phyloP scores from a whole-genome alignment of 2,888 invertebrate species.

The Vesta saturnalis region DNA sequence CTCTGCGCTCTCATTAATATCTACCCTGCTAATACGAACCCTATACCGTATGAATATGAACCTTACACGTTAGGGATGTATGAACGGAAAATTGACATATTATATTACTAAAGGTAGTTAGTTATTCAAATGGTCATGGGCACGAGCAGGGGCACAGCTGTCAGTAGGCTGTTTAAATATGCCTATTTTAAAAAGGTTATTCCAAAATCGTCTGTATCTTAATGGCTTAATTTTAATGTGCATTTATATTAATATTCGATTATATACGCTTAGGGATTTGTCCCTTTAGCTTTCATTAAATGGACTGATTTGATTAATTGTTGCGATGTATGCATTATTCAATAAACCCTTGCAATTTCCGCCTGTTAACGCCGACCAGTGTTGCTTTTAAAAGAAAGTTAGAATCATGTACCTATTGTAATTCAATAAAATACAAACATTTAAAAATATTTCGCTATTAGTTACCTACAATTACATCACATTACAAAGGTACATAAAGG shows the following conservation, averaged over 20 bases:
- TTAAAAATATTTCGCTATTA: too few species aligned
- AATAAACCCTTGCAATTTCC: not conserved
- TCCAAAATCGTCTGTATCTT: constrained; percentile 45
- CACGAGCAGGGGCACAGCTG: constrained; percentile 46
- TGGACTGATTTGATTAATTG: constrained; percentile 32
- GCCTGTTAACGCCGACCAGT: not conserved
- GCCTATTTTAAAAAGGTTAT: constrained; percentile 52
- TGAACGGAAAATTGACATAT: constrained; percentile 30
- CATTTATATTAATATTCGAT: constrained; percentile 46
- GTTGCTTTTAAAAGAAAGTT: too few species aligned
- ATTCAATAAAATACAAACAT: too few species aligned
- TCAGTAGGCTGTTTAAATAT: constrained; percentile 51
- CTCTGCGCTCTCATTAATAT: constrained; percentile 58
- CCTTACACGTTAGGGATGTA: constrained; percentile 28
- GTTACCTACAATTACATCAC: too few species aligned
- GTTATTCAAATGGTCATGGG: constrained; percentile 18
- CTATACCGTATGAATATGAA: constrained; percentile 35
- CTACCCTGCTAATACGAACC: constrained; percentile 41
- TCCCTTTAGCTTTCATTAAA: constrained; percentile 15
- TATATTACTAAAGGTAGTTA: constrained; percentile 19
- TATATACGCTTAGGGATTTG: constrained; percentile 40
- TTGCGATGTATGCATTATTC: constrained; percentile 3
- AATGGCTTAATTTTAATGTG: constrained; percentile 45
- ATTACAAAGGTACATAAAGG: too few species aligned
- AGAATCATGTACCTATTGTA: too few species aligned